These are phyloP conservation scores for Aplysina aerophoba DNA, from an alignment of 37 sponge, comb jelly and placozoan genomes.

Conservation along the genomic window DNA sequence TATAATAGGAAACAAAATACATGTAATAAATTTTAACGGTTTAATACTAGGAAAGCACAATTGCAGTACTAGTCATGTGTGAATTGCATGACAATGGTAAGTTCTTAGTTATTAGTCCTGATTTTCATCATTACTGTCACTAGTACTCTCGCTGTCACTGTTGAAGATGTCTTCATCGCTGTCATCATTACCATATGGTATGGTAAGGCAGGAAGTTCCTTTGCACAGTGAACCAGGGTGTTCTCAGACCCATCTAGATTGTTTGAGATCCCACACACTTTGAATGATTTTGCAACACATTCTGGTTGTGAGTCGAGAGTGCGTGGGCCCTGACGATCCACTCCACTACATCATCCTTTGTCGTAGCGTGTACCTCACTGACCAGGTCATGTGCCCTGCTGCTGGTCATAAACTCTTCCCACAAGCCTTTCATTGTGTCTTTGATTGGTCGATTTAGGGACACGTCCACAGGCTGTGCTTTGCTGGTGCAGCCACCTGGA, in stretches of 20 bases:
- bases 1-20: background rate
- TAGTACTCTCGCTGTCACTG: background rate
- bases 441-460: slow-evolving; percentile 3
- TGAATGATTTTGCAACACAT: slow-evolving; percentile 3
- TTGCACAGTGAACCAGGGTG: too few relatives aligned
- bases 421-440: background rate
- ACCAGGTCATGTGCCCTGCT: background rate
- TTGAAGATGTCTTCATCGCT: slow-evolving; percentile 7
- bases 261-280: slow-evolving; percentile 8
- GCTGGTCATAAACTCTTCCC: slow-evolving; percentile 12
- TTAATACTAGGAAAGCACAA: background rate
- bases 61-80: slow-evolving; percentile 12
- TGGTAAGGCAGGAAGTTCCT: too few relatives aligned
- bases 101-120: background rate
- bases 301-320: slow-evolving; percentile 3
- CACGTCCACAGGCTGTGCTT: slow-evolving; percentile 1
- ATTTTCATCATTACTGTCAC: slow-evolving; percentile 7
- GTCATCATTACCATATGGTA: slow-evolving; percentile 7
- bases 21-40: background rate
- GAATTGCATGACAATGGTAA: slow-evolving; percentile 8
- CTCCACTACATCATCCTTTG: background rate
- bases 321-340: slow-evolving; percentile 1
- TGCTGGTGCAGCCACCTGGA: slow-evolving; percentile 13
- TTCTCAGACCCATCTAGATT: slow-evolving; percentile 7
- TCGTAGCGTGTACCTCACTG: background rate